Evolutionary conservation across 1,140 invertebrate species (phyloP).

Genomic region (Drosophila sp.): DNA sequence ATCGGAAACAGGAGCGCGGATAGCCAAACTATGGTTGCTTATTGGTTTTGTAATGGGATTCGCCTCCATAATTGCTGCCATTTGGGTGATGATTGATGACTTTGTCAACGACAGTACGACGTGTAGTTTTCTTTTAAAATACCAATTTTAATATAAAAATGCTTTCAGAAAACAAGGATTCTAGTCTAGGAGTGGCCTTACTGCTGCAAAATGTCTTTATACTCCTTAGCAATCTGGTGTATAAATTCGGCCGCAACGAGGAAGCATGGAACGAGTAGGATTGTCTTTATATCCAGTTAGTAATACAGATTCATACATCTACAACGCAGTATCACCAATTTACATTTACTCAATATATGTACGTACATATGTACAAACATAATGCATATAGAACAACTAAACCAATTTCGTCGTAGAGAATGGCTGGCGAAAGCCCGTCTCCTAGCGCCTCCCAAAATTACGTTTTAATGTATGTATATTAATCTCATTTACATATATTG

Average conservation of each 20-base stretch:
- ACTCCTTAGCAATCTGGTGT: slow-evolving; percentile 94
- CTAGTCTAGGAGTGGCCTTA: slow-evolving; percentile 94
- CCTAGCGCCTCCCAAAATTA: background rate
- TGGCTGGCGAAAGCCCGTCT: background rate
- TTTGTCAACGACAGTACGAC: slow-evolving; percentile 83
- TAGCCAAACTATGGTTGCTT: slow-evolving; percentile 97
- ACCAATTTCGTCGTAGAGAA: background rate
- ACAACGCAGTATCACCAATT: slow-evolving; percentile 6
- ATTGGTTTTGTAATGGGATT: slow-evolving; percentile 98
- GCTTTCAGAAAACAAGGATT: slow-evolving; percentile 71
- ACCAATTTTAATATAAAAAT: background rate
- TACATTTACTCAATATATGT: background rate
- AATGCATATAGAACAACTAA: slow-evolving; percentile 29
- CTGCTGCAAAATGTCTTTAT: slow-evolving; percentile 98
- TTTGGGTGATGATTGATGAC: slow-evolving; percentile 96
- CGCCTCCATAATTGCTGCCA: slow-evolving; percentile 95
- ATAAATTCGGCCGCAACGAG: slow-evolving; percentile 97
- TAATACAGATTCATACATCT: slow-evolving; percentile 10
- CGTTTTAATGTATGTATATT: background rate
- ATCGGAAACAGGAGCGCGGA: slow-evolving; percentile 88
- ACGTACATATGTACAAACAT: slow-evolving; percentile 21
- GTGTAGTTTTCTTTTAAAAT: background rate
- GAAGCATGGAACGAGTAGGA: slow-evolving; percentile 89
- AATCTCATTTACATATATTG: slow-evolving; percentile 5
- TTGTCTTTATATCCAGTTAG: slow-evolving; percentile 22